These are phyloP conservation scores for Xenentodon cancila DNA, from an alignment of 2,797 vertebrate species.

Conservation along the genomic window DNA sequence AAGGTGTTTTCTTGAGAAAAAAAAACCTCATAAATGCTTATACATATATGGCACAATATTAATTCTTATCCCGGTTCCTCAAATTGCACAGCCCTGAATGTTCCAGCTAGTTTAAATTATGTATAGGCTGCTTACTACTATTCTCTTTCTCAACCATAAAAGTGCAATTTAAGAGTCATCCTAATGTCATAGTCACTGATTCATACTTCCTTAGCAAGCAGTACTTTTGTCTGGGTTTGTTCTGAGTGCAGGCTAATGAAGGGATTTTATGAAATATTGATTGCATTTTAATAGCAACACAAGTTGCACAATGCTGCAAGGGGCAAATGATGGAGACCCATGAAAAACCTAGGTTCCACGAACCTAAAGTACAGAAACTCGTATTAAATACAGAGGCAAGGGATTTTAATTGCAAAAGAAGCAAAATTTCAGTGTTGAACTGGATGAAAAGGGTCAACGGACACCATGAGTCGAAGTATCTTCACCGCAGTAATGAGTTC, in stretches of 20 bases:
- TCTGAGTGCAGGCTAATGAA: constrained; percentile 77
- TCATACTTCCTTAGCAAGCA: constrained; percentile 55
- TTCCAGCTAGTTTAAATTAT: constrained; percentile 46
- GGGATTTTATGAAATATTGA: constrained; percentile 84
- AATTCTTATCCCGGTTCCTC: neutral
- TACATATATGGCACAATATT: neutral
- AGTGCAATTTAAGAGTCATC: constrained; percentile 52
- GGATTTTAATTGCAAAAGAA: constrained; percentile 76
- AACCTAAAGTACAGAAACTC: constrained; percentile 75
- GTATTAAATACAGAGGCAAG: constrained; percentile 60
- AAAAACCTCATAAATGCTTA: neutral
- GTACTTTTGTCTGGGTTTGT: constrained; percentile 56
- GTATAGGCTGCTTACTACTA: constrained; percentile 27
- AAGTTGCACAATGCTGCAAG: constrained; percentile 49
- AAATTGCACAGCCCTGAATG: constrained; percentile 15
- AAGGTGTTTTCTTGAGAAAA: neutral
- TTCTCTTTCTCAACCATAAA: constrained; percentile 18
- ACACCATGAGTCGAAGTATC: constrained; percentile 43
- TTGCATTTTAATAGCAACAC: constrained; percentile 64
- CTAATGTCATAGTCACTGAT: constrained; percentile 63
- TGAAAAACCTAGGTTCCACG: constrained; percentile 67
- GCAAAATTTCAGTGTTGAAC: constrained; percentile 62
- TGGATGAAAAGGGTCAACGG: constrained; percentile 59
- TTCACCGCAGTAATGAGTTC: constrained; percentile 67
- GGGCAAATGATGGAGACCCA: constrained; percentile 38